Conservation (phyloP, 35 echinoderm and acorn worm genomes). For the Ptychodera flava region DNA sequence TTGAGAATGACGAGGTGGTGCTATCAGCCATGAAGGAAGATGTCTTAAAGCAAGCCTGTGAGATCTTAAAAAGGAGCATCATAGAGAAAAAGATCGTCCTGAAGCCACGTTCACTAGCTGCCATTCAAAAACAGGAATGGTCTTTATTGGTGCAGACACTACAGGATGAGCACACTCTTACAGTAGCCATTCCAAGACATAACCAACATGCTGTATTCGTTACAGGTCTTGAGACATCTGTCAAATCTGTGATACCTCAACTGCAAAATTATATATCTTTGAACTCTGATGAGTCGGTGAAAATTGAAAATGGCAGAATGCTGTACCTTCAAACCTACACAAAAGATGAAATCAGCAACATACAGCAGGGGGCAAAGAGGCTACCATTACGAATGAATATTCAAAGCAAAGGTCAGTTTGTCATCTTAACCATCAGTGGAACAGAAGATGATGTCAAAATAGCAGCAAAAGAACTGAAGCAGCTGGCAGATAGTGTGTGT, state of each 20-base stretch:
- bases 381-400: neutral
- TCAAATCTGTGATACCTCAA: neutral
- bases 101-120: neutral
- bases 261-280: neutral
- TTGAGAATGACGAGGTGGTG: neutral
- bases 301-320: neutral
- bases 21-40: neutral
- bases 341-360: neutral
- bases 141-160: neutral
- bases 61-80: neutral
- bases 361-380: neutral
- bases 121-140: neutral
- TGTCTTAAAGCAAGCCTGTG: neutral
- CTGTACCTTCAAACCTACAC: neutral
- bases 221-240: neutral
- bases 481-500: neutral
- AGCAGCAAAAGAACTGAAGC: neutral
- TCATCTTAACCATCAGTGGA: constrained; percentile 12
- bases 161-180: neutral
- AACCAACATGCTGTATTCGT: neutral
- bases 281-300: neutral
- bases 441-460: constrained; percentile 17
- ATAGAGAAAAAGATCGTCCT: neutral
- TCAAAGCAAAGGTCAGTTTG: neutral
- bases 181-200: neutral